These are phyloP conservation scores for Mallotus villosus DNA, from an alignment of 2,797 vertebrate species.

Conservation along the genomic window DNA sequence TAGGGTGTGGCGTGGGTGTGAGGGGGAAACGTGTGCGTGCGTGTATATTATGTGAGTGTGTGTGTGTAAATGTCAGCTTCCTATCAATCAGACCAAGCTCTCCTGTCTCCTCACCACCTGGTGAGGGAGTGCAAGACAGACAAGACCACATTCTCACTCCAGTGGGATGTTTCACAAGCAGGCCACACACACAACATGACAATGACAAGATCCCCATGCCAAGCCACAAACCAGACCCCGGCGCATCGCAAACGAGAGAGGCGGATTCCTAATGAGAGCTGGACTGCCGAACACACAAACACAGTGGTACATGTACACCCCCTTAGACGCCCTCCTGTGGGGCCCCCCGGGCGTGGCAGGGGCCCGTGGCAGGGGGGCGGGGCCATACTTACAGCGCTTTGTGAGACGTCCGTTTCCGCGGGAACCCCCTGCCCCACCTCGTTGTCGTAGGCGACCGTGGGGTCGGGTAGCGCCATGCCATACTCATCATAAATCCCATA, in stretches of 20 bases:
- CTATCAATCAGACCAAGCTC: background rate
- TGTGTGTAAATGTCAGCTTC: background rate
- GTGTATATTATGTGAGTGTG: background rate
- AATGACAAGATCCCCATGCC: conserved; percentile 60
- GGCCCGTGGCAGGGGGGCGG: background rate
- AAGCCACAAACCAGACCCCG: conserved; percentile 44
- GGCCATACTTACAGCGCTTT: conserved; percentile 87
- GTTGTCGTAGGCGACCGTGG: conserved; percentile 76
- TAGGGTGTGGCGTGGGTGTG: background rate
- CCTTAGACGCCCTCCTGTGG: background rate
- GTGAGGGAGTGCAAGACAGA: conserved; percentile 13
- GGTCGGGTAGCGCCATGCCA: conserved; percentile 83
- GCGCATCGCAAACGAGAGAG: conserved; percentile 47
- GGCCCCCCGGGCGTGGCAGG: background rate
- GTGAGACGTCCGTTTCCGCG: conserved; percentile 91
- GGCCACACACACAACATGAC: conserved; percentile 48
- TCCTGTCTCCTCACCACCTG: conserved; percentile 15
- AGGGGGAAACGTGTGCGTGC: conserved; percentile 6
- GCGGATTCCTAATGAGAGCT: conserved; percentile 11
- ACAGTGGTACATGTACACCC: conserved; percentile 51
- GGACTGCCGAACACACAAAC: conserved; percentile 12
- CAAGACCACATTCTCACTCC: background rate
- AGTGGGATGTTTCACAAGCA: conserved; percentile 10
- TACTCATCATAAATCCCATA: conserved; percentile 95
- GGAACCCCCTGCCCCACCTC: conserved; percentile 94